Percentiles rank a stretch among this genome's conserved stretches.
Evolutionary conservation across 2,888 invertebrate genomes (phyloP).

Genomic region (Allacma fusca): DNA sequence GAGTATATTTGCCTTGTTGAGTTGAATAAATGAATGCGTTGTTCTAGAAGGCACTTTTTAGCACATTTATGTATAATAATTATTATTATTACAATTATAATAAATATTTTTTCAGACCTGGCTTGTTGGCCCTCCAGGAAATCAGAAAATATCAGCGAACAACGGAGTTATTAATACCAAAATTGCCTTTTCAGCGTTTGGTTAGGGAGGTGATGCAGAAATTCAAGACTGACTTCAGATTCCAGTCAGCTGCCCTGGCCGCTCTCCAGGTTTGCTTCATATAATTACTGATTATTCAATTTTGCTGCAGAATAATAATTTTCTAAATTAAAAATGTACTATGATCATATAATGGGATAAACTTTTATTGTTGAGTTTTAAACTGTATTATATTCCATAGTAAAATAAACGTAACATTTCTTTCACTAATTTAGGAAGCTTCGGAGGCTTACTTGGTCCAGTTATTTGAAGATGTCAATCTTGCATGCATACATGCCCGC

Average conservation of each 20-base stretch:
- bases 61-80: too few species aligned
- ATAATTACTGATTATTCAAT: too few species aligned
- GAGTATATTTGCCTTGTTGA: neutral
- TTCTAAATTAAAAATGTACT: too few species aligned
- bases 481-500: conserved; percentile 29
- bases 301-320: neutral
- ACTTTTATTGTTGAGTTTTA: too few species aligned
- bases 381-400: too few species aligned
- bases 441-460: conserved; percentile 72
- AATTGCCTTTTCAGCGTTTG: conserved; percentile 68
- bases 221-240: conserved; percentile 66
- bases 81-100: too few species aligned
- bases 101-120: too few species aligned
- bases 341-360: too few species aligned
- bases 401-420: neutral
- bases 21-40: too few species aligned
- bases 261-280: conserved; percentile 65
- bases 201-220: conserved; percentile 69
- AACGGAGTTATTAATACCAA: conserved; percentile 69
- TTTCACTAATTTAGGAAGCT: conserved; percentile 61
- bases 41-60: too few species aligned
- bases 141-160: conserved; percentile 71
- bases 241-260: conserved; percentile 65
- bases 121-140: conserved; percentile 75
- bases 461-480: conserved; percentile 67